These are phyloP conservation scores for Trilocha varians DNA, from an alignment of 2,888 invertebrate genomes.

Conservation along the genomic window DNA sequence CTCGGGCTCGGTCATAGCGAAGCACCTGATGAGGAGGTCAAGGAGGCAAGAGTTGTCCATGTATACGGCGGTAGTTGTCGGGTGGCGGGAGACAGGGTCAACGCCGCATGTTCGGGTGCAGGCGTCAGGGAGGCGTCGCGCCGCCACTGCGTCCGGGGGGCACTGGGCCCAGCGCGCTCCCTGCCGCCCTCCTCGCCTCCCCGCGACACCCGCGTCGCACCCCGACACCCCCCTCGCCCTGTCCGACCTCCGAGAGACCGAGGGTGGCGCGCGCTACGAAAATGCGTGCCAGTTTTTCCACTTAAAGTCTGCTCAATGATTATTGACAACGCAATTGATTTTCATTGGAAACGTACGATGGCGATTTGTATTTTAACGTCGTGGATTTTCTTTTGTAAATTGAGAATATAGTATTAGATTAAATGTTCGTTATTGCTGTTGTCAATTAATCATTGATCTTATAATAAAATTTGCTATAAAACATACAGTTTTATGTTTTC, in stretches of 20 bases:
- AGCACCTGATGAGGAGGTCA: slow-evolving; percentile 74
- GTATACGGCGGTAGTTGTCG: slow-evolving; percentile 61
- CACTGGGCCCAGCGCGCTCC: slow-evolving; percentile 42
- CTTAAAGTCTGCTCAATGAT: slow-evolving; percentile 47
- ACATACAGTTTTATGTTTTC: too few species aligned
- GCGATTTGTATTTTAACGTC: background rate
- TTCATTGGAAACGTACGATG: background rate
- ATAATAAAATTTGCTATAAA: too few species aligned
- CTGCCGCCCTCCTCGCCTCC: slow-evolving; percentile 27
- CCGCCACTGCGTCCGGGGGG: slow-evolving; percentile 69
- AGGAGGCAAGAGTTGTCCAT: slow-evolving; percentile 75
- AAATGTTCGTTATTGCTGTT: too few species aligned
- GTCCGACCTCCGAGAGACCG: slow-evolving; percentile 29
- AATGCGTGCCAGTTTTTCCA: slow-evolving; percentile 64
- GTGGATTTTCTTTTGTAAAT: background rate
- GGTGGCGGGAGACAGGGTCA: slow-evolving; percentile 63
- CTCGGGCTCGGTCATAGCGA: slow-evolving; percentile 77
- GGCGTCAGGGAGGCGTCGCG: slow-evolving; percentile 62
- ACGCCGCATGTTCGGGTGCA: slow-evolving; percentile 62
- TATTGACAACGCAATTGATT: background rate
- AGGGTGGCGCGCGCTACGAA: slow-evolving; percentile 46
- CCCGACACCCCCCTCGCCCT: slow-evolving; percentile 24
- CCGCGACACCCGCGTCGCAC: slow-evolving; percentile 21
- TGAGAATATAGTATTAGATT: too few species aligned
- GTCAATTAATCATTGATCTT: too few species aligned